Evolutionary conservation across 2,113 vertebrate species (phyloP), one percentile per base, ranked within the genome.

Genomic region (Pterocles gutturalis): DNA sequence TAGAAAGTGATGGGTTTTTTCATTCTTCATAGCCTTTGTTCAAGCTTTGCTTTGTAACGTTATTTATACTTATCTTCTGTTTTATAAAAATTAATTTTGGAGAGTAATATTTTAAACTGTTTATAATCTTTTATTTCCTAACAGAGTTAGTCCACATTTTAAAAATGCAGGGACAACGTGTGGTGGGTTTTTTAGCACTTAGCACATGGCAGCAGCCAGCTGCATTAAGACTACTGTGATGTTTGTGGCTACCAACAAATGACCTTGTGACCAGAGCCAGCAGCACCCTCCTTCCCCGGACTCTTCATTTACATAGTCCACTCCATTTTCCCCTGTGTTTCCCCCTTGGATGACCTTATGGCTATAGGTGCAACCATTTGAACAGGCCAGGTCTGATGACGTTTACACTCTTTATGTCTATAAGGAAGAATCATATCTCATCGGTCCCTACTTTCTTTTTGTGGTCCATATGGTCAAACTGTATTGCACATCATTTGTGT

Each of bases 1-100:
- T 89, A 79, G 34, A 78, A 93, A 89, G n/a, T 5, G 29, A 95
- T 97, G 55, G 13, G 3, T 7, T 78, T 87, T 92, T 73, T 67
- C 82, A 79, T 89, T 71, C 73, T 91, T 34, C 58, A 8, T 79
- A 83, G 60, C n/a, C 67, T 96, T 43, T 92, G 21, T 94, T 95
- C 41, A 92, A 19, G 28, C 6, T 72, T 36, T 89, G 28, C 45
- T 94, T 72, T 72, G 31, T 85, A 95, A 90, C 90, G 43, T 58
- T 91, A 58, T 95, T 95, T 91, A 62, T 84, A 60, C 38, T 86
- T 90, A 24, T n/a, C 57, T 79, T 84, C 70, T 62, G 8, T 58
- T 85, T 45, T 51, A 61, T 41, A 92, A 91, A 84, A 89, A 75
- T 49, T 41, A 89, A 83, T 22, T 78, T 83, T 57, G 65, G 36